These are phyloP conservation scores for Pseudochaenichthys georgianus DNA, from an alignment of 2,797 vertebrate species.

Conservation along the genomic window DNA sequence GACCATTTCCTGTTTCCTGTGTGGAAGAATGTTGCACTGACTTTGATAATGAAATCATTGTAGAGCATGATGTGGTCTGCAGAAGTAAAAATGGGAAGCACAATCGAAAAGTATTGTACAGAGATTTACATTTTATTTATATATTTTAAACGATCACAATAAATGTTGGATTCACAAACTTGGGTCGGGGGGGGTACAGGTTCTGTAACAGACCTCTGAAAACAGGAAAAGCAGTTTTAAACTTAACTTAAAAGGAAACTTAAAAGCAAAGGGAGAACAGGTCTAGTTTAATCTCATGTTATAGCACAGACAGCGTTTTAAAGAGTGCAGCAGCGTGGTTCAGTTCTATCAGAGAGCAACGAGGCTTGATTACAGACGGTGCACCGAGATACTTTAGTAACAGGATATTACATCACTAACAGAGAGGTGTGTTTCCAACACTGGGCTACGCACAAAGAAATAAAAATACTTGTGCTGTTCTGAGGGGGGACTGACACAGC, in stretches of 20 bases:
- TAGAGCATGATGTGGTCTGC: background rate
- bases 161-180: constrained; percentile 70
- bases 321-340: constrained; percentile 59
- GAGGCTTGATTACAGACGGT: constrained; percentile 51
- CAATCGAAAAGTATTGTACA: constrained; percentile 52
- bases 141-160: constrained; percentile 81
- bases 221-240: constrained; percentile 41
- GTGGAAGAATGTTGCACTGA: background rate
- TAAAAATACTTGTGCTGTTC: constrained; percentile 16
- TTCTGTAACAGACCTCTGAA: constrained; percentile 71
- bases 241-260: constrained; percentile 47
- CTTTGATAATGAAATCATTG: background rate
- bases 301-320: constrained; percentile 59
- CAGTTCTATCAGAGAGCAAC: constrained; percentile 42
- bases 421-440: constrained; percentile 35
- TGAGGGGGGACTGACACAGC: constrained; percentile 13
- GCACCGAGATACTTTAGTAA: constrained; percentile 53
- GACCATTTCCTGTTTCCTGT: background rate
- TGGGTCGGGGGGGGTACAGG: constrained; percentile 32
- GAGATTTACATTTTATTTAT: constrained; percentile 83
- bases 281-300: constrained; percentile 63
- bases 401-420: constrained; percentile 48
- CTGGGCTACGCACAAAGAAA: constrained; percentile 26
- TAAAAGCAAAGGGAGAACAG: constrained; percentile 49
- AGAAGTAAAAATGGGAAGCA: constrained; percentile 1